phyloP scores from a whole-genome alignment of 2,888 invertebrate genomes.

The Melinopterus prodromus region DNA sequence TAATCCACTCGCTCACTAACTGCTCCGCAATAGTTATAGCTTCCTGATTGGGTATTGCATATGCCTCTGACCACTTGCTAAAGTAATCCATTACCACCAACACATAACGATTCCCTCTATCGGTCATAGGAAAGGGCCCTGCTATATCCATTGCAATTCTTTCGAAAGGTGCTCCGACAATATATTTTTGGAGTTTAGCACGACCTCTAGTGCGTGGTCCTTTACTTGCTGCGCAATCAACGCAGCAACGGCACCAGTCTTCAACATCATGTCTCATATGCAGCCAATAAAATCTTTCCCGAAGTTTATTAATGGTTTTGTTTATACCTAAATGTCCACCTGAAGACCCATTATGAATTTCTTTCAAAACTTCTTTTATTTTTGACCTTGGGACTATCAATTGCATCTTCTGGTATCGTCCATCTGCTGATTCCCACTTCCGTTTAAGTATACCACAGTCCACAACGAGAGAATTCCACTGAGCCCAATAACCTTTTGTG shows the following conservation, averaged over 20 bases:
- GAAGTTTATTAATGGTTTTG: slow-evolving; percentile 37
- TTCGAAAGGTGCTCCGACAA: slow-evolving; percentile 40
- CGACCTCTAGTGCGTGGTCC: slow-evolving; percentile 36
- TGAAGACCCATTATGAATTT: no score
- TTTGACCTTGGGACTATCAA: no score
- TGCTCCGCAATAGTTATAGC: slow-evolving; percentile 48
- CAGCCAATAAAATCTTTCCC: slow-evolving; percentile 23
- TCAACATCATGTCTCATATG: slow-evolving; percentile 42
- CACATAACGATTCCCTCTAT: slow-evolving; percentile 42
- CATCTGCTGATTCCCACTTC: no score
- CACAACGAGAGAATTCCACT: no score
- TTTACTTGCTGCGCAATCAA: slow-evolving; percentile 40
- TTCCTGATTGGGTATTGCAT: slow-evolving; percentile 49
- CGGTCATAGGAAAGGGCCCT: slow-evolving; percentile 42
- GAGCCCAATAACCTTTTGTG: no score
- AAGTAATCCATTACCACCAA: slow-evolving; percentile 46
- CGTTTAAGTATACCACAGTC: no score
- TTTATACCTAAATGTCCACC: no score
- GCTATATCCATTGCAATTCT: slow-evolving; percentile 43
- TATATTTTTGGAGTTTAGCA: slow-evolving; percentile 40
- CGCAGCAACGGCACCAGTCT: slow-evolving; percentile 42
- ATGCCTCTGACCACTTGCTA: slow-evolving; percentile 47
- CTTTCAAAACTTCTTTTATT: no score
- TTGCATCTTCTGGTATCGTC: no score
- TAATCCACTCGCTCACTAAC: slow-evolving; percentile 43